phyloP scores from a whole-genome alignment of 2,797 vertebrate genomes.

The Poeciliopsis presidionis region DNA sequence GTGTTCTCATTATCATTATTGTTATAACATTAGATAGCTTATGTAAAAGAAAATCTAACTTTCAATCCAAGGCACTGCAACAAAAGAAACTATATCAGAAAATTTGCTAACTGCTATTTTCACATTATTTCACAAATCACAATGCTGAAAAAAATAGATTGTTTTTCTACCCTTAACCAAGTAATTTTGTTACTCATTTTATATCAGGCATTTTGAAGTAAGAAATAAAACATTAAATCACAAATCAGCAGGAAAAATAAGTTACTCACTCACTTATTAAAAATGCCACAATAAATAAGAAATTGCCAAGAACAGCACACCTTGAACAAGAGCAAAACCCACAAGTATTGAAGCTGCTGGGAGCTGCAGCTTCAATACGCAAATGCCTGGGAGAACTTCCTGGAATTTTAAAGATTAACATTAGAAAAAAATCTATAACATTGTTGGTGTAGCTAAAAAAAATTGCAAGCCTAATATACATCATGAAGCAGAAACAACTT shows the following conservation, averaged over 20 bases:
- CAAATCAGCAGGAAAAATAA: neutral
- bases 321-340: neutral
- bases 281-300: neutral
- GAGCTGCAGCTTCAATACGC: neutral
- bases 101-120: neutral
- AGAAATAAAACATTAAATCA: neutral
- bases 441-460: neutral
- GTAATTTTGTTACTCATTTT: neutral
- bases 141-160: neutral
- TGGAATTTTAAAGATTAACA: neutral
- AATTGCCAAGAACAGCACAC: neutral
- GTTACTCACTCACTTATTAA: neutral
- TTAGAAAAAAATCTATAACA: neutral
- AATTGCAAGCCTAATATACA: neutral
- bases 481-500: neutral
- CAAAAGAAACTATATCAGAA: neutral
- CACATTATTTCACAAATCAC: neutral
- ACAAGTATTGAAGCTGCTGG: neutral
- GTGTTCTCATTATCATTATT: conserved; percentile 19
- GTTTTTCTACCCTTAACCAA: neutral
- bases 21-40: conserved; percentile 14
- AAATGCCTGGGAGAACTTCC: neutral
- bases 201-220: neutral
- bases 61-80: neutral
- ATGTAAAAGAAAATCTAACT: neutral